Evolutionary conservation across 1,140 invertebrate species (phyloP).

Genomic region (Tigriopus japonicus): DNA sequence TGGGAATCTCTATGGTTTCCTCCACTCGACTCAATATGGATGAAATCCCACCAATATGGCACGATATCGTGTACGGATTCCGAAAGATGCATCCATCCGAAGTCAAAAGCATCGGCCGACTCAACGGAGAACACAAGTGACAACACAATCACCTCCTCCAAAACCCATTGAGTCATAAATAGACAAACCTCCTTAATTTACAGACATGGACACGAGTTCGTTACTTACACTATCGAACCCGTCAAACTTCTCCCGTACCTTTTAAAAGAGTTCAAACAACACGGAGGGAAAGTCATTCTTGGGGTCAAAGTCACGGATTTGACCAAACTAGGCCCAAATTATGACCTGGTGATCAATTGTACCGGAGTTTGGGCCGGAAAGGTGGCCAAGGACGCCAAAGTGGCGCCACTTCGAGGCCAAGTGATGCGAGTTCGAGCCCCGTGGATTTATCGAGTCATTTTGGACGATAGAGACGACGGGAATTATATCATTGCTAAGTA

Average conservation of each 20-base stretch:
- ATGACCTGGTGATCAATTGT: slow-evolving; percentile 50
- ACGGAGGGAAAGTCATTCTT: slow-evolving; percentile 32
- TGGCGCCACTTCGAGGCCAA: slow-evolving; percentile 47
- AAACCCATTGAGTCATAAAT: no score
- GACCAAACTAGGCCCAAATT: slow-evolving; percentile 27
- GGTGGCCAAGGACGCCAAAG: slow-evolving; percentile 34
- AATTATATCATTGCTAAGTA: slow-evolving; percentile 58
- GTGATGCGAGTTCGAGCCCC: slow-evolving; percentile 37
- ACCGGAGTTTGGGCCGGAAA: slow-evolving; percentile 39
- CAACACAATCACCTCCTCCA: no score
- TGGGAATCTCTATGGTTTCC: slow-evolving; percentile 39
- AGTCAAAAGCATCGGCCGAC: slow-evolving; percentile 29
- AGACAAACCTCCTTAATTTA: no score
- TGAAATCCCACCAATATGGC: slow-evolving; percentile 19
- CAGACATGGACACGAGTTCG: slow-evolving; percentile 37
- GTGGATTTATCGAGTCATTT: slow-evolving; percentile 35
- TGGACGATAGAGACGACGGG: slow-evolving; percentile 35
- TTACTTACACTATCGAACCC: slow-evolving; percentile 40
- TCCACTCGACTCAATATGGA: slow-evolving; percentile 29
- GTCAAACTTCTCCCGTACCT: slow-evolving; percentile 37
- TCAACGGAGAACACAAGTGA: slow-evolving; percentile 19
- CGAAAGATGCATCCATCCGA: slow-evolving; percentile 27
- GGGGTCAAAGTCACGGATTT: slow-evolving; percentile 32
- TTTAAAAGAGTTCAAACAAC: slow-evolving; percentile 32
- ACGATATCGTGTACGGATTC: slow-evolving; percentile 35